Evolutionary conservation across 2,888 invertebrate genomes (phyloP).

Genomic region (Apotomis betuletana): DNA sequence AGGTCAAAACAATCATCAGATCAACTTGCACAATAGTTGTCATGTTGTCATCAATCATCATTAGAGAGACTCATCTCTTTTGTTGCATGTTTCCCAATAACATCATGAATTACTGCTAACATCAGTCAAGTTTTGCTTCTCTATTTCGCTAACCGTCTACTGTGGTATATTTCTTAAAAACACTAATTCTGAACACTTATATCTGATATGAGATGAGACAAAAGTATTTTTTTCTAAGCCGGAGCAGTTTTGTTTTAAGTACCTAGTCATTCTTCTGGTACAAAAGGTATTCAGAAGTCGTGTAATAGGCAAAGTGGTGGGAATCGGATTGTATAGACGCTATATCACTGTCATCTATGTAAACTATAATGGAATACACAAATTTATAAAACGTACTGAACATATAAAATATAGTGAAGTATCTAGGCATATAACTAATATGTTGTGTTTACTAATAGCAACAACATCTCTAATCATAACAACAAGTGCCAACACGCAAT

Average conservation of each 20-base stretch:
- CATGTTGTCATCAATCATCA: neutral
- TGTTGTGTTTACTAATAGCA: constrained; percentile 35
- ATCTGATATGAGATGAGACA: too few species aligned
- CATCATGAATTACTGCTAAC: neutral
- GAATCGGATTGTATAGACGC: too few species aligned
- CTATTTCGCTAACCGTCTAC: neutral
- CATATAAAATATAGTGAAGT: too few species aligned
- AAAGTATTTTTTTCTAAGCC: too few species aligned
- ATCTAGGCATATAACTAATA: neutral
- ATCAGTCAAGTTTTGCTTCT: constrained; percentile 6
- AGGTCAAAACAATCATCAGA: constrained; percentile 33
- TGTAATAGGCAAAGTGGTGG: too few species aligned
- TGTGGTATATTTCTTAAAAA: neutral
- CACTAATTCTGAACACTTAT: neutral
- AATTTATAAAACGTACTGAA: too few species aligned
- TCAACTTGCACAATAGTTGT: constrained; percentile 17
- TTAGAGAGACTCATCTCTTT: neutral
- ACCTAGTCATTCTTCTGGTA: too few species aligned
- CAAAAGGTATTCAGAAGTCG: too few species aligned
- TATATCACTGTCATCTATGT: too few species aligned
- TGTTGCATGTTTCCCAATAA: neutral
- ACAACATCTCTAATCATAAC: constrained; percentile 19
- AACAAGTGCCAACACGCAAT: constrained; percentile 51
- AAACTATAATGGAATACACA: too few species aligned
- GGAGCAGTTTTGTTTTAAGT: too few species aligned